Percentiles rank a stretch among this genome's conserved stretches.
phyloP scores from a whole-genome alignment of 1,140 invertebrate genomes.

The Orius laevigatus region DNA sequence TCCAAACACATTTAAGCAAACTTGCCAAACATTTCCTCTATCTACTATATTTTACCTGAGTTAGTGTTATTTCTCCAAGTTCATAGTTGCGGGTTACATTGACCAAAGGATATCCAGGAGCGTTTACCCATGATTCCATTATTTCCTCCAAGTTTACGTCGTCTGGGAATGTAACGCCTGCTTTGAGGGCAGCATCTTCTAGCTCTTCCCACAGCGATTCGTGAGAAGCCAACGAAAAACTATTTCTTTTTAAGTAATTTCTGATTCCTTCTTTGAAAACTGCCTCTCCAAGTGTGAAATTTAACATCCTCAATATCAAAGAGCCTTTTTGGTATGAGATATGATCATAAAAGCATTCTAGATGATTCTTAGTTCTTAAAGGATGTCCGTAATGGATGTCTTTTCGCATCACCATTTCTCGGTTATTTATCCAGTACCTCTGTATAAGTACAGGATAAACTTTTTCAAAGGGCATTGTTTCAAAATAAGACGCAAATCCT shows the following conservation, averaged over 20 bases:
- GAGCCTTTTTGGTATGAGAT: too few relatives aligned
- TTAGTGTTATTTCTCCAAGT: constrained; percentile 33
- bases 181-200: not conserved
- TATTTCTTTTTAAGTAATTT: constrained; percentile 32
- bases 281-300: constrained; percentile 49
- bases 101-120: constrained; percentile 57
- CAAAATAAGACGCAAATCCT: constrained; percentile 33
- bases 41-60: too few relatives aligned
- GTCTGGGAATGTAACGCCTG: not conserved
- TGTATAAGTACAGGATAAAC: too few relatives aligned
- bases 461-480: too few relatives aligned
- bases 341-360: too few relatives aligned
- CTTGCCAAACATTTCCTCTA: too few relatives aligned
- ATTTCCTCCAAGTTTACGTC: constrained; percentile 22
- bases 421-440: too few relatives aligned
- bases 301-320: constrained; percentile 59
- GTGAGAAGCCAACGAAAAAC: constrained; percentile 10
- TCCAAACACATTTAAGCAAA: too few relatives aligned
- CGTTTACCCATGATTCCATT: constrained; percentile 54
- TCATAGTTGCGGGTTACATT: constrained; percentile 36
- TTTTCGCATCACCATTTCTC: too few relatives aligned
- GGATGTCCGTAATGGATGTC: too few relatives aligned
- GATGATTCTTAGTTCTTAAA: too few relatives aligned
- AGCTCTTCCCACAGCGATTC: constrained; percentile 15
- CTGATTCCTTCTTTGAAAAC: constrained; percentile 49